These are phyloP conservation scores for Hemithea aestivaria DNA, from an alignment of 2,888 invertebrate species.

Conservation along the genomic window DNA sequence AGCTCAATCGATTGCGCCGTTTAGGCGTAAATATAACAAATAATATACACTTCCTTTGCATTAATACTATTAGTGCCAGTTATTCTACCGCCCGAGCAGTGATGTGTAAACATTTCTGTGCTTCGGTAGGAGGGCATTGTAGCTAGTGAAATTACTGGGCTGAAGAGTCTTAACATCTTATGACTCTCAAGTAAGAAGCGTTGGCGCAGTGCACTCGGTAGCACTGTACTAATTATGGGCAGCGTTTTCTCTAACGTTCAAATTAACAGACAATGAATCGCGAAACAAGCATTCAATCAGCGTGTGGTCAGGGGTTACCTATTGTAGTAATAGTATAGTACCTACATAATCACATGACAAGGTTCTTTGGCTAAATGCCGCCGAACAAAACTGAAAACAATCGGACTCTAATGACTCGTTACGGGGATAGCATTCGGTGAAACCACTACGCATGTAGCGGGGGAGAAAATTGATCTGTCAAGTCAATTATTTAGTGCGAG, in stretches of 20 bases:
- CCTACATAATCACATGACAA: conserved; percentile 27
- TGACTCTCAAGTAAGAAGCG: too few relatives aligned
- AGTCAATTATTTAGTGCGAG: neutral
- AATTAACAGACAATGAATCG: conserved; percentile 12
- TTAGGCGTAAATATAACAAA: too few relatives aligned
- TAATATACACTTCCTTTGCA: too few relatives aligned
- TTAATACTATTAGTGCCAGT: too few relatives aligned
- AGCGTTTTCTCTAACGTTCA: neutral
- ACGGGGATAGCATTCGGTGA: conserved; percentile 15
- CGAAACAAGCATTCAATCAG: conserved; percentile 70
- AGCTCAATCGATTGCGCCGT: too few relatives aligned
- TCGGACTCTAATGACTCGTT: conserved; percentile 56
- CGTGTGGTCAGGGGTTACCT: conserved; percentile 51
- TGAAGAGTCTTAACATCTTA: too few relatives aligned
- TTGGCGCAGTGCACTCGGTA: too few relatives aligned
- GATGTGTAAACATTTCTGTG: too few relatives aligned
- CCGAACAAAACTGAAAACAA: conserved; percentile 56
- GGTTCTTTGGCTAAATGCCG: conserved; percentile 40
- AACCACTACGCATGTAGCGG: conserved; percentile 18
- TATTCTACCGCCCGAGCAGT: too few relatives aligned
- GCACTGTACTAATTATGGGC: too few relatives aligned
- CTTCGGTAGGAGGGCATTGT: too few relatives aligned
- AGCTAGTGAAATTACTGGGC: too few relatives aligned
- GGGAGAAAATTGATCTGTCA: conserved; percentile 18
- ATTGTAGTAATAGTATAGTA: neutral